Evolutionary conservation across 2,888 invertebrate genomes (phyloP), one percentile per base, ranked within the genome.

Genomic region (Torymus aiolomorphi): DNA sequence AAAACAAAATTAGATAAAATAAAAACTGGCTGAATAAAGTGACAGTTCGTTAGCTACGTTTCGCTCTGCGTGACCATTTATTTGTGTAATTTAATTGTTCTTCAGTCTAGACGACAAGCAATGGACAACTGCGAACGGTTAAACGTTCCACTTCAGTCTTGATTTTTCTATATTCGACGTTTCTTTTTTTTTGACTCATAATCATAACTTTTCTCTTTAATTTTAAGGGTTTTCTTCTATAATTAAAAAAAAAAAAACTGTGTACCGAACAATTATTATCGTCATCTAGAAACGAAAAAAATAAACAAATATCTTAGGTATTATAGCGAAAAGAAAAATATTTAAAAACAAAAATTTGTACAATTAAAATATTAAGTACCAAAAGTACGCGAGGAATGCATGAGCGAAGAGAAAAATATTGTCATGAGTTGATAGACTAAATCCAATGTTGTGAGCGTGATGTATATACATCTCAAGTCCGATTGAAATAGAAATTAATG

Each of bases 341-440:
- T 84, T 84, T 83, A 86, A 86, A 86, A 87, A n/a, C n/a, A 86
- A 84, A 85, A 84, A 84, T 82, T 83, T 86, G 86, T 89, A 88
- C 88, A 87, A 88, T 88, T 88, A 88, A 88, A 88, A 88, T 87
- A 89, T 87, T 83, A 84, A 82, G 72, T 83, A 85, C 82, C 82
- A 84, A 57, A n/a, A 83, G 84, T 84, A 84, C 83, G 83, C 82
- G 79, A 76, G 66, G 81, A 70, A 82, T 79, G 82, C 82, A 80
- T 77, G 76, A 76, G 61, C 61, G 75, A 78, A 65, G 76, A 80
- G 54, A 74, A 65, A 76, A 75, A 69, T 71, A 78, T 78, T 72
- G 80, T 83, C 82, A 80, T 83, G 83, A 82, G 81, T 80, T 81
- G 78, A 82, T 72, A 77, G 63, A 75, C 69, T 76, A 76, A 76